These are phyloP conservation scores for Tapera naevia DNA, from an alignment of 2,797 vertebrate species.

Conservation along the genomic window DNA sequence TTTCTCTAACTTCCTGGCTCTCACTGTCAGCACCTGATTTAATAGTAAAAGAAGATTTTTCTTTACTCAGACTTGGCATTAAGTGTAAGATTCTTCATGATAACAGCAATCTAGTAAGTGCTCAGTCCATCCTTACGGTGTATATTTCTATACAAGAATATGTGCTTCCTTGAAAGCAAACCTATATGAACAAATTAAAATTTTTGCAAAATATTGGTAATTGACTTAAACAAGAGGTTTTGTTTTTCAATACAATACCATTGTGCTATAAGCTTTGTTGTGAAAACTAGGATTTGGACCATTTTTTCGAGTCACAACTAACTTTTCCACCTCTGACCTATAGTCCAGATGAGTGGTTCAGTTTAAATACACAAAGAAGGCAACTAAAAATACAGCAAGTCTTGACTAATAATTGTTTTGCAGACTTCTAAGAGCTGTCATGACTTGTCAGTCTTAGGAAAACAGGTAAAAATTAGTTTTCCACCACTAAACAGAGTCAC, in stretches of 20 bases:
- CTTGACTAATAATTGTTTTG: conserved; percentile 73
- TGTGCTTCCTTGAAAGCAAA: conserved; percentile 8
- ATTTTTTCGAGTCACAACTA: conserved; percentile 45
- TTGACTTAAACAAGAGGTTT: conserved; percentile 57
- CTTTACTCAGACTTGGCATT: not conserved
- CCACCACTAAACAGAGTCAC: conserved; percentile 72
- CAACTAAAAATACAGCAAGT: conserved; percentile 68
- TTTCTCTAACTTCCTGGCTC: not conserved
- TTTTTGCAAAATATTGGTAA: conserved; percentile 34
- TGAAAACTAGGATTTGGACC: conserved; percentile 60
- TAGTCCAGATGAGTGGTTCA: conserved; percentile 59
- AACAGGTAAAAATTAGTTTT: conserved; percentile 83
- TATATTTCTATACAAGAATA: conserved; percentile 34
- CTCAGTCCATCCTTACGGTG: not conserved
- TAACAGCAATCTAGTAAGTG: not conserved
- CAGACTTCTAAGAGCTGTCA: conserved; percentile 77
- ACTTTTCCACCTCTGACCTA: conserved; percentile 54
- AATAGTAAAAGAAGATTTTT: not conserved
- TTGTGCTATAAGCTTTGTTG: conserved; percentile 53
- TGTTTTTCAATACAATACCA: conserved; percentile 67
- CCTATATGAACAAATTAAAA: conserved; percentile 33
- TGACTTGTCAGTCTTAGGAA: conserved; percentile 79
- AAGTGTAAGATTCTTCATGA: not conserved
- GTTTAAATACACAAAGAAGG: conserved; percentile 55
- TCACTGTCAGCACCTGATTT: not conserved